Percentiles rank a stretch among this genome's conserved stretches.
Conservation (phyloP, 2,797 vertebrate species). For the Micropoecilia bifurca region DNA sequence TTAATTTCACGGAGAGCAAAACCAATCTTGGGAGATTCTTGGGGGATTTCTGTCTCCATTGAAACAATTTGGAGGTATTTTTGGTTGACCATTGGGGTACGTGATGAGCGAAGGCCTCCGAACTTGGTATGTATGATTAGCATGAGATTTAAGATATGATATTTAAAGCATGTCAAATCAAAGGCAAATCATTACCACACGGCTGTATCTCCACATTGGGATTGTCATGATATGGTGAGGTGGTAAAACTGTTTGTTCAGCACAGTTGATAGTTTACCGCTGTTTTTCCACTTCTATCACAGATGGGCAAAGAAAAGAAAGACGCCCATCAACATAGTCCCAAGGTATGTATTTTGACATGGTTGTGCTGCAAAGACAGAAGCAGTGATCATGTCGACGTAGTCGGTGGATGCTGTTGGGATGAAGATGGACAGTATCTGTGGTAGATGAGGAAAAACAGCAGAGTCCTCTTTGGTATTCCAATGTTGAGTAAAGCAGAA, state of each 20-base stretch:
- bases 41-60: conserved; percentile 72
- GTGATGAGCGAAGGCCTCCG: conserved; percentile 69
- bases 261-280: conserved; percentile 85
- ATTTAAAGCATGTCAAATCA: conserved; percentile 20
- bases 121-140: conserved; percentile 76
- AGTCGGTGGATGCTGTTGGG: conserved; percentile 70
- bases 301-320: conserved; percentile 92
- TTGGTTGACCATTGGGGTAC: conserved; percentile 69
- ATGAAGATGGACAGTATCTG: conserved; percentile 83
- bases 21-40: conserved; percentile 56
- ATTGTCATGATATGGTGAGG: conserved; percentile 58
- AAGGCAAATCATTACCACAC: conserved; percentile 15
- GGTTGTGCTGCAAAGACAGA: conserved; percentile 77
- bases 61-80: conserved; percentile 70
- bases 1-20: conserved; percentile 50
- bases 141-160: conserved; percentile 65
- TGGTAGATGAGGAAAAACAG: conserved; percentile 89
- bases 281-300: conserved; percentile 91
- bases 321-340: conserved; percentile 87
- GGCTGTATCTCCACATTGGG: conserved; percentile 46
- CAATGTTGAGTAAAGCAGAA: conserved; percentile 68
- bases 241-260: conserved; percentile 74
- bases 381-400: conserved; percentile 74
- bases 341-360: conserved; percentile 87
- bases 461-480: conserved; percentile 73